Conservation (phyloP, 2,797 vertebrate species). For the Hylomyscus alleni region DNA sequence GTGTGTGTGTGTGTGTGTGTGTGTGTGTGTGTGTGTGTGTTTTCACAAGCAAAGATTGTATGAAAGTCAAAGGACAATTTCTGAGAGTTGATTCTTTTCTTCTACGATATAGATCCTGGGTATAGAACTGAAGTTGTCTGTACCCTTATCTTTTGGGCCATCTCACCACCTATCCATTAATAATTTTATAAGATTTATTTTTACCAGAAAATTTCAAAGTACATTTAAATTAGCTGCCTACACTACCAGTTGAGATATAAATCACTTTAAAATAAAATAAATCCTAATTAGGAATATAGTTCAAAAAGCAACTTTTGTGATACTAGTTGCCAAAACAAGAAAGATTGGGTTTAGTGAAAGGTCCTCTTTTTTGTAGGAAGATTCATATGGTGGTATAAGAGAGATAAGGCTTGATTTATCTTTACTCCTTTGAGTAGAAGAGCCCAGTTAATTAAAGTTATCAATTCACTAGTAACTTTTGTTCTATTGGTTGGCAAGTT, state of each 20-base stretch:
- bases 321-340: conserved; percentile 55
- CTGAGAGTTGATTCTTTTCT: neutral
- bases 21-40: neutral
- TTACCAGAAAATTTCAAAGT: conserved; percentile 48
- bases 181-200: conserved; percentile 7
- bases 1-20: too few relatives aligned
- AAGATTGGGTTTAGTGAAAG: neutral
- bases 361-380: neutral
- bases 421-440: neutral
- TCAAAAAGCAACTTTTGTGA: conserved; percentile 52
- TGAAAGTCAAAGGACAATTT: neutral
- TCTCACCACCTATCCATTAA: neutral
- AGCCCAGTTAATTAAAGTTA: neutral
- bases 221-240: conserved; percentile 40
- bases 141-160: neutral
- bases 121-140: neutral
- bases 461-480: neutral
- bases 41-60: neutral
- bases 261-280: conserved; percentile 65
- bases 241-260: conserved; percentile 67
- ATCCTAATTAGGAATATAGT: conserved; percentile 57
- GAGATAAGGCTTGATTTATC: neutral
- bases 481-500: neutral
- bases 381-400: neutral
- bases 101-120: neutral